Percentiles rank a stretch among this genome's conserved stretches.
Evolutionary conservation across 2,888 invertebrate species (phyloP).

Genomic region (Brachypalpus laphriformis): DNA sequence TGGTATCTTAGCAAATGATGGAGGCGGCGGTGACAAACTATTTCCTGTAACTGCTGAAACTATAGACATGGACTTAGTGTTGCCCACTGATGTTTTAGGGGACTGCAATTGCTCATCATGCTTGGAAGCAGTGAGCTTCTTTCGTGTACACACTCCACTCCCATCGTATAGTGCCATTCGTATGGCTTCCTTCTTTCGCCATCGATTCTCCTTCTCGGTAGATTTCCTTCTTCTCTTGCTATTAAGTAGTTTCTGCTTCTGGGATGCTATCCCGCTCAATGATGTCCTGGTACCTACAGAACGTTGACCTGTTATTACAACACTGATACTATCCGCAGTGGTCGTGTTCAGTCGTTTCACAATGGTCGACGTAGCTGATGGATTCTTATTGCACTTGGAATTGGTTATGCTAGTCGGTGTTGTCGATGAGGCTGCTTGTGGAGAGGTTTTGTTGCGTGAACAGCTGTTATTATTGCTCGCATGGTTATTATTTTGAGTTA

Average conservation of each 20-base stretch:
- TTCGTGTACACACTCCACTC: slow-evolving; percentile 49
- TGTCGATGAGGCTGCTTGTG: slow-evolving; percentile 44
- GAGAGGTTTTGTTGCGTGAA: slow-evolving; percentile 42
- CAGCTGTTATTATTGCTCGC: slow-evolving; percentile 38
- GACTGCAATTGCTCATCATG: slow-evolving; percentile 19
- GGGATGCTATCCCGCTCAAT: slow-evolving; percentile 7
- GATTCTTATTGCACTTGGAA: slow-evolving; percentile 72
- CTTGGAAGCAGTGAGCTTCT: slow-evolving; percentile 52
- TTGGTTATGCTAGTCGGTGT: slow-evolving; percentile 42
- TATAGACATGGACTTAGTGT: neutral
- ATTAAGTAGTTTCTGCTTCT: slow-evolving; percentile 36
- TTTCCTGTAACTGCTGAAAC: slow-evolving; percentile 66
- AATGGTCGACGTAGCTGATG: slow-evolving; percentile 52
- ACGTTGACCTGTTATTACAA: slow-evolving; percentile 40
- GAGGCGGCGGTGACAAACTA: slow-evolving; percentile 61
- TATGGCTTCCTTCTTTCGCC: slow-evolving; percentile 74
- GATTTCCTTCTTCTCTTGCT: slow-evolving; percentile 51
- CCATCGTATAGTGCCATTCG: slow-evolving; percentile 74
- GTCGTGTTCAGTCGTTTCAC: slow-evolving; percentile 73
- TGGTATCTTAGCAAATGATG: slow-evolving; percentile 15
- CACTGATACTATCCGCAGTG: slow-evolving; percentile 54
- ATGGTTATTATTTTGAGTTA: slow-evolving; percentile 57
- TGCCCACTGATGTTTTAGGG: too few species aligned
- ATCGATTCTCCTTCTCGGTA: slow-evolving; percentile 76
- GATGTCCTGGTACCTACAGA: slow-evolving; percentile 38